Conservation (phyloP, 2,113 vertebrate genomes). For the Sphaerodactylus townsendi region DNA sequence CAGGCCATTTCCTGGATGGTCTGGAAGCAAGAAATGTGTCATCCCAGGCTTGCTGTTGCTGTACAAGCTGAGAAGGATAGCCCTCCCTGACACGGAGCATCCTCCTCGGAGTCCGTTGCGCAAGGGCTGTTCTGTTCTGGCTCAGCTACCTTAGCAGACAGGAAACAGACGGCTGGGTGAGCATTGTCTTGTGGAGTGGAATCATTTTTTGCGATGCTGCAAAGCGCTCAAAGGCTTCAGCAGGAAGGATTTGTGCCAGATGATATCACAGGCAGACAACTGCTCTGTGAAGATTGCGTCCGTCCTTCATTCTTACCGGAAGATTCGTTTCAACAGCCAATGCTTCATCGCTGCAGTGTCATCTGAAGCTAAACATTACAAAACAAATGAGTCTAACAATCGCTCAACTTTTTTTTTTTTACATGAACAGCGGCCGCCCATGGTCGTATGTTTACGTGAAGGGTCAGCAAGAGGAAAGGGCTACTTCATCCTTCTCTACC, state of each 20-base stretch:
- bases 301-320: slow-evolving; percentile 1
- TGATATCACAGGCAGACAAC: not conserved
- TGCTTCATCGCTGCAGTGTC: not conserved
- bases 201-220: not conserved
- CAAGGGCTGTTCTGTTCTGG: not conserved
- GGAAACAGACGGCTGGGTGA: not conserved
- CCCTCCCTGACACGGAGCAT: not conserved
- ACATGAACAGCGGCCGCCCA: not conserved
- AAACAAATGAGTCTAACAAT: not conserved
- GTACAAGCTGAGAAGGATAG: not conserved
- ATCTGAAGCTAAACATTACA: not conserved
- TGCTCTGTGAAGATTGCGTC: not conserved
- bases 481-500: not conserved
- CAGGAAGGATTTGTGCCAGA: not conserved
- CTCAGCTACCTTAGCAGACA: not conserved
- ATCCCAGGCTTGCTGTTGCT: not conserved
- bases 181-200: not conserved
- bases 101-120: not conserved
- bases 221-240: not conserved
- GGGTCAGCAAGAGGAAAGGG: not conserved
- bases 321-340: not conserved
- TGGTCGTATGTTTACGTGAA: not conserved
- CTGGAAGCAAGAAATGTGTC: not conserved
- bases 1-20: not conserved
- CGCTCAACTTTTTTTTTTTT: not conserved